A percentile compares a stretch with the other conserved stretches of the same genome.
These are phyloP conservation scores for Bombus picipes DNA, from an alignment of 1,140 invertebrate genomes.

Conservation along the genomic window DNA sequence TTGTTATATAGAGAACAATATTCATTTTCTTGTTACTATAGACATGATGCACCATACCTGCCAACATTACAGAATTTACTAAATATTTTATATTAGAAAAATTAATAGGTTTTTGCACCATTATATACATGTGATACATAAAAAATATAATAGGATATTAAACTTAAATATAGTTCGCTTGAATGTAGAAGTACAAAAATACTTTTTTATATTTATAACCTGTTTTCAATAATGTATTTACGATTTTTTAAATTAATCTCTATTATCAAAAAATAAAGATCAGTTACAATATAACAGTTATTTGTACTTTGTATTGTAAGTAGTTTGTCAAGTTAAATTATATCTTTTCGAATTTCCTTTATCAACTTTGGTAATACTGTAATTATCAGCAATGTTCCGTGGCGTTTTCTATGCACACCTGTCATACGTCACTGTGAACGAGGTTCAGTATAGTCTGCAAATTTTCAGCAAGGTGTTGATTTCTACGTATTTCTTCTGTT, in stretches of 20 bases:
- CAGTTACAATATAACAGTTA: neutral
- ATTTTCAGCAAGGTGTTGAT: slow-evolving; percentile 21
- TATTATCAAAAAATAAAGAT: neutral
- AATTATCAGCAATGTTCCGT: slow-evolving; percentile 1
- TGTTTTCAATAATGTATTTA: neutral
- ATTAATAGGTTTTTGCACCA: neutral
- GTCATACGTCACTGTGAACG: slow-evolving; percentile 13
- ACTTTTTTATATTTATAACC: neutral
- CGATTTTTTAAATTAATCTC: neutral
- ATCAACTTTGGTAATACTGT: slow-evolving; percentile 40
- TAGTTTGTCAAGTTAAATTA: neutral
- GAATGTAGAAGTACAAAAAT: neutral
- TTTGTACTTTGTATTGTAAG: neutral
- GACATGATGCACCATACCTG: neutral
- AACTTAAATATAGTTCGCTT: too few relatives aligned
- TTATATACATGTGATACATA: neutral
- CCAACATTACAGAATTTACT: neutral
- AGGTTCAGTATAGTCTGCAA: slow-evolving; percentile 7
- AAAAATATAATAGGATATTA: too few relatives aligned
- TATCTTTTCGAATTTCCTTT: slow-evolving; percentile 11
- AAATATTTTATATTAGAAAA: neutral
- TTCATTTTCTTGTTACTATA: neutral
- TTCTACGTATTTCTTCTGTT: neutral
- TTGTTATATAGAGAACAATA: neutral
- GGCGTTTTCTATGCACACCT: slow-evolving; percentile 34